Evolutionary conservation across 2,797 vertebrate genomes (phyloP), one percentile per base, ranked within the genome.

Genomic region (Anguilla anguilla): DNA sequence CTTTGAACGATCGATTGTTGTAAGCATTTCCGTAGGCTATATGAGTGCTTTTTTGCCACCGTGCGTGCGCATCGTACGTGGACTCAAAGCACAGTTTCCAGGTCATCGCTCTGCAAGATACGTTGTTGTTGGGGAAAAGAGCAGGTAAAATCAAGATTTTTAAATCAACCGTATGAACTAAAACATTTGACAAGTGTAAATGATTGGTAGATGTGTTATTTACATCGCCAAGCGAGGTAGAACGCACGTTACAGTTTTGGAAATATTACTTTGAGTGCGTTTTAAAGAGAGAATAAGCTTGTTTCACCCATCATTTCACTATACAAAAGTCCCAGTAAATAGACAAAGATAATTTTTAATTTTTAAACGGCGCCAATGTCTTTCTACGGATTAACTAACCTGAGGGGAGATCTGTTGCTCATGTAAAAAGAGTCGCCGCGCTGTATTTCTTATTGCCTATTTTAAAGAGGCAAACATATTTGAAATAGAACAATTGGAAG

Each of bases 201-300:
- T 69, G 25, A 69, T 69, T 28, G 10, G 15, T 77, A 43, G 22
- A 77, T 77, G 72, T 35, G 69, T 28, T 72, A 77, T 1, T 74
- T 77, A 17, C 72, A 77, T 77, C 22, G 31, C 35, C 72, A 35
- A 19, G 15, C 13, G 11, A 11, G n/a, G 9, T 17, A 15, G 2
- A 35, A 15, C 2, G 31, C n/a, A 15, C 17, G 15, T 77, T 77
- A 35, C 31, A 59, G 17, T 59, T 19, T 19, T 19, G 17, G 13
- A 59, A 59, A 59, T 59, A 17, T 59, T 59, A 15, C 15, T 15
- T 59, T 59, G 57, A 22, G 64, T 1, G n/a, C 25, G 9, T 28
- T 69, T 28, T 69, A 69, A 69, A 69, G 64, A n/a, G 64, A n/a
- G 64, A 67, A 67, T n/a, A 69, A 10, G 64, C 64, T 69, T 72